A percentile compares a stretch with the other conserved stretches of the same genome.
phyloP scores from a whole-genome alignment of 2,888 invertebrate species.

The Trachelus troglodyta region DNA sequence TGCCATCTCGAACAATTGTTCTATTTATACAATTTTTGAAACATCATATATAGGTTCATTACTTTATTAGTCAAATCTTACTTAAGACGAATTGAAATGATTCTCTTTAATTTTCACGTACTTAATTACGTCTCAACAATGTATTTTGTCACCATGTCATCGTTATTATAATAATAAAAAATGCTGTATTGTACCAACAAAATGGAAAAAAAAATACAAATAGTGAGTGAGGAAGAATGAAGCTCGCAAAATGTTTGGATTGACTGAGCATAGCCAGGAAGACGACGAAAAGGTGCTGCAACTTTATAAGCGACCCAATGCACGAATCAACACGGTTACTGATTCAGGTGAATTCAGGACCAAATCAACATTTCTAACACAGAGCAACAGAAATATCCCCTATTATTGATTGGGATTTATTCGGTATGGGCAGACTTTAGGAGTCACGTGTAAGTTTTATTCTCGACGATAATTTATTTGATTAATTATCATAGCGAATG shows the following conservation, averaged over 20 bases:
- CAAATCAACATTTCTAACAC: constrained; percentile 62
- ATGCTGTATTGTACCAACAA: constrained; percentile 32
- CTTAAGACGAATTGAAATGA: not conserved
- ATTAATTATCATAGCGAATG: not conserved
- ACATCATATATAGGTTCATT: not conserved
- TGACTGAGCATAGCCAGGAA: constrained; percentile 42
- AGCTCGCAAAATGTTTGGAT: constrained; percentile 25
- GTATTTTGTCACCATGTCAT: constrained; percentile 29
- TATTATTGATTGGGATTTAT: not conserved
- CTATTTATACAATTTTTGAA: not conserved
- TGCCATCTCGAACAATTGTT: not conserved
- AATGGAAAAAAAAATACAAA: constrained; percentile 40
- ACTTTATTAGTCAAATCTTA: not conserved
- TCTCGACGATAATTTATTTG: not conserved
- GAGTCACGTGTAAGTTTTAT: not conserved
- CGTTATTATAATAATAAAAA: constrained; percentile 32
- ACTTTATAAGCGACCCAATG: constrained; percentile 40
- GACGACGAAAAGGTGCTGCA: constrained; percentile 46
- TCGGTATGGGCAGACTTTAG: not conserved
- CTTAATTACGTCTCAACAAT: constrained; percentile 24
- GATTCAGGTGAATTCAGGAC: constrained; percentile 65
- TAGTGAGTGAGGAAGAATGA: constrained; percentile 52
- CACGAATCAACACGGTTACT: constrained; percentile 57
- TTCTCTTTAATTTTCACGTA: not conserved
- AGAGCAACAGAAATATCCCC: not conserved